Percentiles rank a stretch among this genome's conserved stretches.
These are phyloP conservation scores for Nasonia oneida DNA, from an alignment of 2,888 invertebrate genomes.

Conservation along the genomic window DNA sequence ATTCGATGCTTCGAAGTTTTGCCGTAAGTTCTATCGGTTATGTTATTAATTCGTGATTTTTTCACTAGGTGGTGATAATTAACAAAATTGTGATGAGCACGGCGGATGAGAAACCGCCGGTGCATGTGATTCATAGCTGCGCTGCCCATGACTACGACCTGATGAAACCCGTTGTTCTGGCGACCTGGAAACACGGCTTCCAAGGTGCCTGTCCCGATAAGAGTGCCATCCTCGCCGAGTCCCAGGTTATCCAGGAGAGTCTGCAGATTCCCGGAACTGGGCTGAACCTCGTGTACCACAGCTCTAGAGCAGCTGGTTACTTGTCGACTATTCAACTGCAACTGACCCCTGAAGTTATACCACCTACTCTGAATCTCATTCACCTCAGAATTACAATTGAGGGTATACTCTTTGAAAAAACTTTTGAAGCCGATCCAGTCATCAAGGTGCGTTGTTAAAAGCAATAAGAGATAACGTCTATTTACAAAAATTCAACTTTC, in stretches of 20 bases:
- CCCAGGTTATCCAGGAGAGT: conserved; percentile 97
- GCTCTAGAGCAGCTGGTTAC: conserved; percentile 95
- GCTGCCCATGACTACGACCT: conserved; percentile 93
- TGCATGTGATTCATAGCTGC: conserved; percentile 88
- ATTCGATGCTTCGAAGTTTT: background rate
- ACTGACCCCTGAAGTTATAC: conserved; percentile 91
- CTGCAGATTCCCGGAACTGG: conserved; percentile 96
- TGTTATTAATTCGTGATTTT: conserved; percentile 53
- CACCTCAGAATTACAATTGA: conserved; percentile 96
- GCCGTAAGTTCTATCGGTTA: background rate
- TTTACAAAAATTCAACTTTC: background rate
- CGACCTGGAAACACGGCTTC: conserved; percentile 97
- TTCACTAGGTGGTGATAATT: conserved; percentile 92
- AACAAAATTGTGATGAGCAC: conserved; percentile 91
- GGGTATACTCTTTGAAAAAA: conserved; percentile 95
- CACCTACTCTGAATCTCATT: conserved; percentile 90
- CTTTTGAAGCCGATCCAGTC: conserved; percentile 97
- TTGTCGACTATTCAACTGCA: conserved; percentile 95
- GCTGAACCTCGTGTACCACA: conserved; percentile 97
- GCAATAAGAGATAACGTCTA: background rate
- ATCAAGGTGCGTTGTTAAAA: conserved; percentile 83
- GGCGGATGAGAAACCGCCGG: conserved; percentile 87
- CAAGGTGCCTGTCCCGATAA: conserved; percentile 97
- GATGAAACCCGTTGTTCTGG: conserved; percentile 95
- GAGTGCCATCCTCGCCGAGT: conserved; percentile 93